Evolutionary conservation across 2,888 invertebrate species (phyloP).

Genomic region (Thereva nobilitata): DNA sequence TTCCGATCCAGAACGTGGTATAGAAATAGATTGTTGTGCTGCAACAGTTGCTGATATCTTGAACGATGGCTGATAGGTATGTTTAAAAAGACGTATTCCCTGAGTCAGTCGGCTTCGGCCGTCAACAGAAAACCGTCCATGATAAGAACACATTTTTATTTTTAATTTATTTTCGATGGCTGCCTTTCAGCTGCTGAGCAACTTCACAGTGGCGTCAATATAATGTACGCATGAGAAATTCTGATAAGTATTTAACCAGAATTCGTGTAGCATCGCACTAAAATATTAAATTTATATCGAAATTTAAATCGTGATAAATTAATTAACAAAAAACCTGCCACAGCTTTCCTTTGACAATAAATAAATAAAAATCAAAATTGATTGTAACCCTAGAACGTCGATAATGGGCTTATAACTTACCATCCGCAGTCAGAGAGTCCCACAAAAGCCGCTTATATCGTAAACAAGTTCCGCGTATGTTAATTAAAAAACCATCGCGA

Average conservation of each 20-base stretch:
- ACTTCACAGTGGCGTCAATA: background rate
- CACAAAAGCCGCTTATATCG: no score
- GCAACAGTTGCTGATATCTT: slow-evolving; percentile 17
- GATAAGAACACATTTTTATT: slow-evolving; percentile 24
- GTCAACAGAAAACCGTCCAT: background rate
- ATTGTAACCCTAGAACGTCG: background rate
- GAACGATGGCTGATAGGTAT: slow-evolving; percentile 31
- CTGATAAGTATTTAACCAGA: no score
- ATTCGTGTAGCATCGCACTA: no score
- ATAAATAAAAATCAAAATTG: background rate
- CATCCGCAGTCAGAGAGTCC: no score
- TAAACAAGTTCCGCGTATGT: slow-evolving; percentile 17
- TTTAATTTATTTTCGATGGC: slow-evolving; percentile 29
- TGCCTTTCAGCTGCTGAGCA: slow-evolving; percentile 24
- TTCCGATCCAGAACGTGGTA: slow-evolving; percentile 4
- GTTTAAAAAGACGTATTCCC: slow-evolving; percentile 5
- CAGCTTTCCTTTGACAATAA: no score
- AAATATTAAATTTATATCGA: no score
- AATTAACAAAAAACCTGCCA: no score
- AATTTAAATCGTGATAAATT: no score
- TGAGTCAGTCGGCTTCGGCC: no score
- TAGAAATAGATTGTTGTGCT: slow-evolving; percentile 21
- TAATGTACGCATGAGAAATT: no score
- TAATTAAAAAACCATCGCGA: slow-evolving; percentile 21
- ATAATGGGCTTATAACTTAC: background rate